Evolutionary conservation across 2,888 invertebrate genomes (phyloP).

Genomic region (Diloba caeruleocephala): DNA sequence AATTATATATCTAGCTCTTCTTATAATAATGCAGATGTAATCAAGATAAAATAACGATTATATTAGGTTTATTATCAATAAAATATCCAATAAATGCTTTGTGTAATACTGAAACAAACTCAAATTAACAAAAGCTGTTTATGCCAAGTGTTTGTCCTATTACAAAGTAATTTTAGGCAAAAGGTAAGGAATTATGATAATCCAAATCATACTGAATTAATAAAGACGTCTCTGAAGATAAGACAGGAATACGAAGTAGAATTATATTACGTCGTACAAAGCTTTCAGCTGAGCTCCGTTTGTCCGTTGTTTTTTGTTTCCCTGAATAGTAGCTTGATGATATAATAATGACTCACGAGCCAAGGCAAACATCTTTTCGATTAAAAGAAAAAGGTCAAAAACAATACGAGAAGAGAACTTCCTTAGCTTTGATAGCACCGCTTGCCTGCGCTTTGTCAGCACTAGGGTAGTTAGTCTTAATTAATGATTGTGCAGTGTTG

Average conservation of each 20-base stretch:
- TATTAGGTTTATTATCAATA: constrained; percentile 27
- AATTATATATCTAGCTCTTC: constrained; percentile 15
- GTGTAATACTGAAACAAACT: constrained; percentile 45
- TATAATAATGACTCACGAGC: constrained; percentile 53
- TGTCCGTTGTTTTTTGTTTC: constrained; percentile 44
- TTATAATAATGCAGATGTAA: too few species aligned
- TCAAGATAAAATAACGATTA: constrained; percentile 12
- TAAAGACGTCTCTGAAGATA: constrained; percentile 54
- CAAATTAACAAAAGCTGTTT: constrained; percentile 57
- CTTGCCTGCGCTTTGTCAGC: constrained; percentile 43
- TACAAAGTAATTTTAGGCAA: constrained; percentile 60
- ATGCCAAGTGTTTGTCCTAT: constrained; percentile 58
- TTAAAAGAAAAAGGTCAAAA: constrained; percentile 43
- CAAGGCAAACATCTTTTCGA: constrained; percentile 40
- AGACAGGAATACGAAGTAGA: constrained; percentile 42
- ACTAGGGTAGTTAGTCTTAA: constrained; percentile 38
- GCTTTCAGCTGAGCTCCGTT: constrained; percentile 38
- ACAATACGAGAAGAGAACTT: constrained; percentile 38
- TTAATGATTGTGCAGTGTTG: constrained; percentile 41
- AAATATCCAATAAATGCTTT: constrained; percentile 33
- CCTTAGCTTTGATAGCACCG: constrained; percentile 19
- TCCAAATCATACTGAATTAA: constrained; percentile 64
- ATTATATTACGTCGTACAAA: constrained; percentile 51
- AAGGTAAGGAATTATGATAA: constrained; percentile 64
- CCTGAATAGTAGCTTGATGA: constrained; percentile 46